Base-by-base conservation (phyloP, 2,113 vertebrate species). In the Odontophorus gujanensis region DNA sequence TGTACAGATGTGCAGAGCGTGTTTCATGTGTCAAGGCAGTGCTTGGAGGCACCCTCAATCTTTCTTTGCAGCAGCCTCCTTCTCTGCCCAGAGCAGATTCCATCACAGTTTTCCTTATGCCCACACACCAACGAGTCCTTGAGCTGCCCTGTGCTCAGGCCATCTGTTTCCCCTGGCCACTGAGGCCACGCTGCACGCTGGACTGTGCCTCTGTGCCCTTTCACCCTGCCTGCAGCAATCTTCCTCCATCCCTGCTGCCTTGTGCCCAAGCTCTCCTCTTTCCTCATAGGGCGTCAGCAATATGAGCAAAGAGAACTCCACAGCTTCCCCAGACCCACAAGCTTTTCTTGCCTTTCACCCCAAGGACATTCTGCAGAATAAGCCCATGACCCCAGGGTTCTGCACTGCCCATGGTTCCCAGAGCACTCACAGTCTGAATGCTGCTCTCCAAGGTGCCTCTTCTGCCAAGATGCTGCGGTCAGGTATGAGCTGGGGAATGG, bases 331-430 rank as follows among this genome's bases (percentile, higher is more conserved):
- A 21, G 43, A n/a, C 4, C 59, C 72, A 24, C 38, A 34, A 36
- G 15, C 42, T 71, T 51, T 65, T 77, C 7, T 6, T 10, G 50
- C 59, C 30, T 32, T 40, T 28, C 4, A 0, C 21, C 24, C 22
- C 53, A 24, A 1, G 43, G 48, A 57, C 38, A 25, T 13, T 61
- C 48, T 3, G 22, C 0, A 1, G 48, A 79, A 53, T 40, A 30
- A 47, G 48, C 13, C 8, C 0, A 0, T 13, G 36, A 22, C 40
- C 63, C 43, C 1, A 0, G 19, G 34, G 25, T 51, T 69, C 75
- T 75, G 47, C 55, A 32, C 34, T 69, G n/a, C 76, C 81, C n/a
- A 2, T 20, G 1, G 15, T 38, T 26, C 55, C 62, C 34, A 0
- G 0, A 81, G 65, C 87, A 95, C 93, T 96, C 89, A 96, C 94